Evolutionary conservation across 2,113 vertebrate species (phyloP).

Genomic region (Carlito syrichta): DNA sequence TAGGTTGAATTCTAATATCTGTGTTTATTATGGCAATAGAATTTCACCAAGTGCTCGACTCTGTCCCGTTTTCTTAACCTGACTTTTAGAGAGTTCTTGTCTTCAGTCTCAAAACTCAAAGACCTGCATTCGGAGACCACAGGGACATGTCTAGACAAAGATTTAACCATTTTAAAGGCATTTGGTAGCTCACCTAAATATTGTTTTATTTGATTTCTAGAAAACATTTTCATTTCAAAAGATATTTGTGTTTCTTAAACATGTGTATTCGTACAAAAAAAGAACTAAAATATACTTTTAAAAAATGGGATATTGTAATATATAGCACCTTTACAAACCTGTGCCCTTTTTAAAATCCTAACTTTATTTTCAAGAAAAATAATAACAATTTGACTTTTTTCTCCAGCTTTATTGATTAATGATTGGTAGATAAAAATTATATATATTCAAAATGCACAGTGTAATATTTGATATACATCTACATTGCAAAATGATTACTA

Average conservation of each 20-base stretch:
- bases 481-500: not conserved
- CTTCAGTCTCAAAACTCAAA: not conserved
- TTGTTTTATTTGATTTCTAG: not conserved
- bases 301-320: too few relatives aligned
- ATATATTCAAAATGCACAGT: not conserved
- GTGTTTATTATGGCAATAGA: not conserved
- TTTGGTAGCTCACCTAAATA: not conserved
- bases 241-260: not conserved
- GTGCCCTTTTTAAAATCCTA: not conserved
- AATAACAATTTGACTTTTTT: not conserved
- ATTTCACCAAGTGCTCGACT: not conserved
- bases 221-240: not conserved
- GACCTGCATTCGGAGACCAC: not conserved
- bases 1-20: not conserved
- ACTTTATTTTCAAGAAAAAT: not conserved
- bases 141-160: fast-evolving
- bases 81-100: not conserved
- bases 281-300: not conserved
- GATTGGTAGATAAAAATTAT: not conserved
- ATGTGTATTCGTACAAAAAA: not conserved
- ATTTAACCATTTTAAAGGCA: not conserved
- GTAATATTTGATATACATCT: not conserved
- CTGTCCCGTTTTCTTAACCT: not conserved
- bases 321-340: not conserved
- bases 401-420: not conserved